A percentile compares a stretch with the other conserved stretches of the same genome.
Evolutionary conservation across 1,140 invertebrate genomes (phyloP).

Genomic region (Leptinotarsa defecta): DNA sequence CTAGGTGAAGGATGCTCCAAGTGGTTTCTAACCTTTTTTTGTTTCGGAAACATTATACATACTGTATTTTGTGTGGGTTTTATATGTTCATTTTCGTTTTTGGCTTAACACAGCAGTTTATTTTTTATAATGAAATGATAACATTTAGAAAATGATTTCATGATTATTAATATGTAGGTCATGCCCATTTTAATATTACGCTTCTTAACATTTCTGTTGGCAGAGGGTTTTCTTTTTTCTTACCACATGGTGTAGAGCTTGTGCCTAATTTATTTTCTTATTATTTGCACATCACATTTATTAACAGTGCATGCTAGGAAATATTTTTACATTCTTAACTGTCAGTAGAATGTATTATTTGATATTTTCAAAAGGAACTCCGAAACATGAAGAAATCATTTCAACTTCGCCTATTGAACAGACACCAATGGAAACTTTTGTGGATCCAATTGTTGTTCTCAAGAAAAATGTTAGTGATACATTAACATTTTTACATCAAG

Average conservation of each 20-base stretch:
- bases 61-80: too few species aligned
- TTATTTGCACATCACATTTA: constrained; percentile 26
- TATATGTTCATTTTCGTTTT: too few species aligned
- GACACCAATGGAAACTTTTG: constrained; percentile 7
- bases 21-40: too few species aligned
- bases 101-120: too few species aligned
- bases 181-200: constrained; percentile 52
- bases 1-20: too few species aligned
- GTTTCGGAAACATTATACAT: too few species aligned
- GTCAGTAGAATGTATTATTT: constrained; percentile 37
- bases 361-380: constrained; percentile 45
- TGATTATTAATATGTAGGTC: background rate
- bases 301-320: constrained; percentile 24
- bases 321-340: constrained; percentile 26
- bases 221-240: constrained; percentile 26
- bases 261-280: constrained; percentile 18
- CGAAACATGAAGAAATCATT: constrained; percentile 27
- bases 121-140: too few species aligned
- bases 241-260: constrained; percentile 28
- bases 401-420: constrained; percentile 17
- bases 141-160: background rate
- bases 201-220: constrained; percentile 32
- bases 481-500: constrained; percentile 54
- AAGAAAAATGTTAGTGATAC: constrained; percentile 54
- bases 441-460: constrained; percentile 47